phyloP scores from a whole-genome alignment of 2,113 vertebrate species.

The Neotoma lepida region DNA sequence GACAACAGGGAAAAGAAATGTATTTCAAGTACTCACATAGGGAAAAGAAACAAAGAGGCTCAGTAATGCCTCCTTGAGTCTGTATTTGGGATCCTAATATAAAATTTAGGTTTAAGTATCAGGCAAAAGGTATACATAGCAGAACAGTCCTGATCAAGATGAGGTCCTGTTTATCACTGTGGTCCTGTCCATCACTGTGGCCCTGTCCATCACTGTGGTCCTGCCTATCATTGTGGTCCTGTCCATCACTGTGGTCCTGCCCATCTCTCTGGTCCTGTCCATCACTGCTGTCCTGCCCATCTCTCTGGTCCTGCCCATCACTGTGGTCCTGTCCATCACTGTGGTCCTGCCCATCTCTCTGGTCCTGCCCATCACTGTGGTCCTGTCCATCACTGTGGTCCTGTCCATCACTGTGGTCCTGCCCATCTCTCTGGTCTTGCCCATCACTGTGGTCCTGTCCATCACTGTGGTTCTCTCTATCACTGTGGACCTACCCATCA shows the following conservation, averaged over 20 bases:
- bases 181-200: not conserved
- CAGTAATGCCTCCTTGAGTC: not conserved
- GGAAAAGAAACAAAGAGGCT: not conserved
- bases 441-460: not conserved
- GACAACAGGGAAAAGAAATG: not conserved
- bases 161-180: not conserved
- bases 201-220: not conserved
- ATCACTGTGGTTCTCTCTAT: not conserved
- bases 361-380: not conserved
- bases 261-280: not conserved
- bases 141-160: not conserved
- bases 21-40: not conserved
- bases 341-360: not conserved
- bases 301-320: not conserved
- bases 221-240: not conserved
- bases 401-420: too few species aligned
- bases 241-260: not conserved
- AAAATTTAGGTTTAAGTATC: not conserved
- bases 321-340: not conserved
- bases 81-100: not conserved
- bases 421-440: not conserved
- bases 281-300: not conserved
- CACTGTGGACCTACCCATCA: not conserved
- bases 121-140: not conserved
- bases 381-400: not conserved